These are phyloP conservation scores for Hormaphis cornu DNA, from an alignment of 1,140 invertebrate species.

Conservation along the genomic window DNA sequence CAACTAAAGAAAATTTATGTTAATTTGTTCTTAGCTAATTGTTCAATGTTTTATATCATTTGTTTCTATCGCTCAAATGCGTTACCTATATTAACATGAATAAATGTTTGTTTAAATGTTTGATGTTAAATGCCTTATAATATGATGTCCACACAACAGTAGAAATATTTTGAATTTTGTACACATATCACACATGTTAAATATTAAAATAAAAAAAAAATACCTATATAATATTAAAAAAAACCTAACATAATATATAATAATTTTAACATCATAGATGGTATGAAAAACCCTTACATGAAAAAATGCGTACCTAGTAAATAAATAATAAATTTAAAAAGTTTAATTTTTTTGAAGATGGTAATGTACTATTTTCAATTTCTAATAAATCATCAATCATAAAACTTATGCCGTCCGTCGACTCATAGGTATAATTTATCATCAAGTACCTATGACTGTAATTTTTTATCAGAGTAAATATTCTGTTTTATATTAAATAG, in stretches of 20 bases:
- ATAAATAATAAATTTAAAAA: too few relatives aligned
- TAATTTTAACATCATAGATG: background rate
- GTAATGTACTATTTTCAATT: too few relatives aligned
- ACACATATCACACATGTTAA: slow-evolving; percentile 23
- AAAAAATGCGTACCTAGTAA: too few relatives aligned
- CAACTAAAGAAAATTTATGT: too few relatives aligned
- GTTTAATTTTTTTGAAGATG: too few relatives aligned
- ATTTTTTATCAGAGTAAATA: too few relatives aligned
- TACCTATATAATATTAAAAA: background rate
- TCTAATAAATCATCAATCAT: too few relatives aligned
- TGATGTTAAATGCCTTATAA: background rate
- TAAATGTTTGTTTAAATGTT: background rate
- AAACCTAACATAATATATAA: background rate
- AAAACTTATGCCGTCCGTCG: background rate
- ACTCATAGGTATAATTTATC: background rate
- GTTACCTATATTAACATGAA: background rate
- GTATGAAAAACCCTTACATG: too few relatives aligned
- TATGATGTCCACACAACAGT: background rate
- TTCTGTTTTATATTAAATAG: background rate
- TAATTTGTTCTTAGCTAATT: too few relatives aligned
- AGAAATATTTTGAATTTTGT: background rate
- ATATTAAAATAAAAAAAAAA: background rate
- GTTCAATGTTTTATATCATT: background rate
- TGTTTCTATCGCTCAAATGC: slow-evolving; percentile 11
- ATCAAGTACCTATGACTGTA: background rate